Base-by-base conservation (phyloP, 2,113 vertebrate species). In the Stegostoma tigrinum region DNA sequence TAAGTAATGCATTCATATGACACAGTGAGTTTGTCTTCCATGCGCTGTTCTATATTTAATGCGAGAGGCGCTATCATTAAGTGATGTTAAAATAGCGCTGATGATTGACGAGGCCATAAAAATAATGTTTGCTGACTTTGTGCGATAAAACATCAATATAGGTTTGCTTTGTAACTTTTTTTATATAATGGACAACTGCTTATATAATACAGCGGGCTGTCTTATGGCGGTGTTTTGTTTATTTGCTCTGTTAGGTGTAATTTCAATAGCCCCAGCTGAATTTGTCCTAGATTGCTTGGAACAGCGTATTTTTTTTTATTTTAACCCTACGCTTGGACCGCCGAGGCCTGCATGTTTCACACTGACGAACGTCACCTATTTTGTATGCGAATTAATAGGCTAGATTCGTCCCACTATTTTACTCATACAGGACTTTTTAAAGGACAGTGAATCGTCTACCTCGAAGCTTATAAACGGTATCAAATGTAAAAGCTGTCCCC, bases 31-130 rank as follows among this genome's bases (percentile, higher is more conserved):
- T 94, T 68, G 91, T 94, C 64, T 94, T 94, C 45, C 91, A 70
- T 67, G 38, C 72, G 67, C 68, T 45, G 38, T 70, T 94, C 93
- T 94, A 68, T 68, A 68, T 70, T 94, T 94, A 94, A 94, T 70
- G 93, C 66, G 94, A 72, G 67, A 72, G 67, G 68, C 68, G 38
- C 42, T 72, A 70, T 95, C 94, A 95, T 72, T 94, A 72, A 94
- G 38, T 94, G 66, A 95, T 95, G 72, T 95, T 72, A 95, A 95
- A 95, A 95, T 72, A 72, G 94, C 67, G 4, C 68, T 14, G 94
- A 72, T 75, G 94, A 72, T 45, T 48, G 94, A 95, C 91, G 91
- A 45, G 91, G 38, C 67, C 87, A 94, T 94, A 94, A 94, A 94
- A 42, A 68, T 45, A 68, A 93, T 93, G n/a, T 68, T 68, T 68